Evolutionary conservation across 1,140 invertebrate genomes (phyloP).

Genomic region (Drosophila novamexicana): DNA sequence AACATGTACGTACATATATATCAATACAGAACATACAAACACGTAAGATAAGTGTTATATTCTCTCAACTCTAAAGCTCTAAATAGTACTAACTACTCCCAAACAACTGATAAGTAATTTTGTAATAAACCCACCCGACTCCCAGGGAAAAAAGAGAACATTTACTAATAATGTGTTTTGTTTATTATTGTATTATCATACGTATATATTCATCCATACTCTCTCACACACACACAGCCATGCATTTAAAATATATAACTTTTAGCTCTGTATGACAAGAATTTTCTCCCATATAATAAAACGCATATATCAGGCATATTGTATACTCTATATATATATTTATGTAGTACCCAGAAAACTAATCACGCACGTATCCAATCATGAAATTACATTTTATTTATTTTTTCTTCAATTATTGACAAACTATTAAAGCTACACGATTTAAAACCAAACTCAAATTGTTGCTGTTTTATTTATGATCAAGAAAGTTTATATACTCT

Average conservation of each 20-base stretch:
- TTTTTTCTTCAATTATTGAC: slow-evolving; percentile 50
- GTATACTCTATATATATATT: slow-evolving; percentile 49
- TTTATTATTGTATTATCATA: slow-evolving; percentile 40
- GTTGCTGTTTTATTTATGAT: slow-evolving; percentile 80
- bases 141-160: slow-evolving; percentile 15
- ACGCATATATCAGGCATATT: slow-evolving; percentile 46
- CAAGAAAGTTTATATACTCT: slow-evolving; percentile 33
- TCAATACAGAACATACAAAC: slow-evolving; percentile 1
- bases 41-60: slow-evolving; percentile 69
- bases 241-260: slow-evolving; percentile 37
- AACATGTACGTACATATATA: slow-evolving; percentile 14
- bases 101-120: slow-evolving; percentile 22
- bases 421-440: slow-evolving; percentile 79
- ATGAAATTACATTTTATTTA: slow-evolving; percentile 64
- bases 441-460: slow-evolving; percentile 73
- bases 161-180: slow-evolving; percentile 49
- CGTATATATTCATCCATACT: slow-evolving; percentile 19
- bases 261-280: slow-evolving; percentile 43
- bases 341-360: slow-evolving; percentile 44
- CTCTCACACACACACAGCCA: slow-evolving; percentile 4
- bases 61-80: slow-evolving; percentile 58
- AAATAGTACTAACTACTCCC: slow-evolving; percentile 64
- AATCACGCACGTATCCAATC: slow-evolving; percentile 72
- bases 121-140: slow-evolving; percentile 4
- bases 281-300: slow-evolving; percentile 19